A percentile compares a stretch with the other conserved stretches of the same genome.
Evolutionary conservation across 2,113 vertebrate genomes (phyloP).

Genomic region (Lota lota): DNA sequence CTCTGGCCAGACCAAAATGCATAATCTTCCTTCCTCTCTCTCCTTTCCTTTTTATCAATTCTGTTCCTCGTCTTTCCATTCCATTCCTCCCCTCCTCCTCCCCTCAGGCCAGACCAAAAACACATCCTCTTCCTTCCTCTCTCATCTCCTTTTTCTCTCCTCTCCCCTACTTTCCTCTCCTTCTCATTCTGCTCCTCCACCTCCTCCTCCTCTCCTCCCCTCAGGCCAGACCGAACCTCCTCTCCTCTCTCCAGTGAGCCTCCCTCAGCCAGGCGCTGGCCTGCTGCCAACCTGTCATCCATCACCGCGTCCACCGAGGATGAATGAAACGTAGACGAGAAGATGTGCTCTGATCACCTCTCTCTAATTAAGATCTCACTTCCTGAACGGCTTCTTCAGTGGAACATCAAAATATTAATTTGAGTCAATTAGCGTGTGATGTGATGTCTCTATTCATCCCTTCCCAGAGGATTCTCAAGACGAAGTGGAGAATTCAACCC

Average conservation of each 20-base stretch:
- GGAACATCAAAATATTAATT: conserved; percentile 73
- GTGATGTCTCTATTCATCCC: conserved; percentile 55
- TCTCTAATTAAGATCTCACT: conserved; percentile 69
- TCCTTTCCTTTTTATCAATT: conserved; percentile 48
- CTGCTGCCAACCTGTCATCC: conserved; percentile 80
- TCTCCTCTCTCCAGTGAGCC: conserved; percentile 64
- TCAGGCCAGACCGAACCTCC: conserved; percentile 45
- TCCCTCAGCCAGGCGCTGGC: conserved; percentile 83
- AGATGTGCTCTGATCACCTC: conserved; percentile 71
- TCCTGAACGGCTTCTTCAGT: conserved; percentile 63
- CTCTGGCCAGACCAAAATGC: conserved; percentile 53
- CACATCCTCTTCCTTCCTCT: conserved; percentile 29
- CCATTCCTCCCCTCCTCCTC: conserved; percentile 50
- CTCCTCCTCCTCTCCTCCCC: conserved; percentile 28
- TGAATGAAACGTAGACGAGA: conserved; percentile 78
- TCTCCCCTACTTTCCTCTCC: conserved; percentile 55
- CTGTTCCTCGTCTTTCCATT: neutral
- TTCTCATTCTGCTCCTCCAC: neutral
- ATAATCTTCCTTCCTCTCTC: conserved; percentile 64
- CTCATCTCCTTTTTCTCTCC: no score
- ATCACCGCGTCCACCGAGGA: conserved; percentile 69
- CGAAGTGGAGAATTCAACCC: conserved; percentile 43
- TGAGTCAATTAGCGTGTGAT: conserved; percentile 64
- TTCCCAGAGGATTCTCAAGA: conserved; percentile 50
- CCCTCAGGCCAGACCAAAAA: neutral